These are phyloP conservation scores for Neuroscelio doddi DNA, from an alignment of 2,888 invertebrate genomes.

Conservation along the genomic window DNA sequence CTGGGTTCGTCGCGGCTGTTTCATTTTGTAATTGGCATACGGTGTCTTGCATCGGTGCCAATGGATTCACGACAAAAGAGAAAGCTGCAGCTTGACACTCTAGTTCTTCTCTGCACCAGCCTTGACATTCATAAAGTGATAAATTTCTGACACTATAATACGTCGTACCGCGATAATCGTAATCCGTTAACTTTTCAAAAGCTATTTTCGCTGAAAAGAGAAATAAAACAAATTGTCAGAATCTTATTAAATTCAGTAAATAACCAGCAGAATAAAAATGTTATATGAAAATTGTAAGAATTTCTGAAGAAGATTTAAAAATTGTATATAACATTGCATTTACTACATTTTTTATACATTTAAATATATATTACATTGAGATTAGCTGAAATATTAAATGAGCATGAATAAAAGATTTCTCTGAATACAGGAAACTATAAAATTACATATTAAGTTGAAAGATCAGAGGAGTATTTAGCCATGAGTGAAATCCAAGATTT, in stretches of 20 bases:
- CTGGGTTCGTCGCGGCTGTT: conserved; percentile 91
- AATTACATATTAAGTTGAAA: conserved; percentile 28
- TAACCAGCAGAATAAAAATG: not conserved
- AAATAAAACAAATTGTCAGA: too few relatives aligned
- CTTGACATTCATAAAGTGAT: conserved; percentile 94
- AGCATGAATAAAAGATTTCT: conserved; percentile 38
- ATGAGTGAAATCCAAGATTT: conserved; percentile 24
- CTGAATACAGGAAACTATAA: conserved; percentile 13
- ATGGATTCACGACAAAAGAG: conserved; percentile 93
- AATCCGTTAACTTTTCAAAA: conserved; percentile 94
- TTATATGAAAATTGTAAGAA: too few relatives aligned
- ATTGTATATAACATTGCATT: too few relatives aligned
- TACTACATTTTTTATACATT: too few relatives aligned
- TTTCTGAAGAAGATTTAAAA: too few relatives aligned
- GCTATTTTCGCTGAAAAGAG: conserved; percentile 83
- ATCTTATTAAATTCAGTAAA: too few relatives aligned
- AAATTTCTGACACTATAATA: conserved; percentile 94
- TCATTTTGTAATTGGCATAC: conserved; percentile 93
- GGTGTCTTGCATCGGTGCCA: conserved; percentile 93
- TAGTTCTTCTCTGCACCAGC: conserved; percentile 94
- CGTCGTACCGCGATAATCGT: conserved; percentile 91
- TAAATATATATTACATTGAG: conserved; percentile 40
- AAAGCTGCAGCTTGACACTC: conserved; percentile 95
- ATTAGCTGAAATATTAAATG: conserved; percentile 20
- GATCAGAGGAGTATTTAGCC: conserved; percentile 22